Conservation (phyloP, 2,888 invertebrate genomes). For the Meghimatium bilineatum region DNA sequence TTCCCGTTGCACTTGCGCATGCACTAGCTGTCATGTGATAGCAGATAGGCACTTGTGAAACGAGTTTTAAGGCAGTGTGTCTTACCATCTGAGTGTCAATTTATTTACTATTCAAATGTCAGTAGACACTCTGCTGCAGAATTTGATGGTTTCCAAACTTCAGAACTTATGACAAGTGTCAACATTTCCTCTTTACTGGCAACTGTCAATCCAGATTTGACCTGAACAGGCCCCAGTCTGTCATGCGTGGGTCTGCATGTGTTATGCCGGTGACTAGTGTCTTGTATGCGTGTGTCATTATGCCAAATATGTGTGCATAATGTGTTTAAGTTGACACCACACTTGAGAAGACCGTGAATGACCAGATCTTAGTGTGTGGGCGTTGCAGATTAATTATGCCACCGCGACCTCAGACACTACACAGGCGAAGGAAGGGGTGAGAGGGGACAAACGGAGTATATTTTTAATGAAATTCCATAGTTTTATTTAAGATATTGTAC, state of each 20-base stretch:
- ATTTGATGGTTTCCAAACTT: neutral
- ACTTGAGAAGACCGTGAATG: neutral
- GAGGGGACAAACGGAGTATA: too few relatives aligned
- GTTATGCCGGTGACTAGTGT: neutral
- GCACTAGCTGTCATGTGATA: too few relatives aligned
- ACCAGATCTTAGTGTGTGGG: neutral
- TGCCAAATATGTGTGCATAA: neutral
- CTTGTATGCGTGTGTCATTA: neutral
- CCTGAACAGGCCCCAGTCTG: neutral
- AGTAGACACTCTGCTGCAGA: neutral
- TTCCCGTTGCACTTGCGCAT: too few relatives aligned
- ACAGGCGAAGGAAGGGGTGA: too few relatives aligned
- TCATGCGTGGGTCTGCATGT: neutral
- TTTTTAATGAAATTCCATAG: too few relatives aligned
- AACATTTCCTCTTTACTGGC: neutral
- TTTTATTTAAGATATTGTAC: too few relatives aligned
- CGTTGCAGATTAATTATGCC: neutral
- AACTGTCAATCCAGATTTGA: neutral
- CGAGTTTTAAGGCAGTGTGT: neutral
- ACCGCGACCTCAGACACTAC: too few relatives aligned
- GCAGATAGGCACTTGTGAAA: too few relatives aligned
- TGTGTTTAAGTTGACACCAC: neutral
- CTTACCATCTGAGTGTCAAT: neutral
- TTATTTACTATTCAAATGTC: constrained; percentile 8
- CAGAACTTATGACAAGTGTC: neutral